Evolutionary conservation across 2,113 vertebrate genomes (phyloP).

Genomic region (Otocyon megalotis): DNA sequence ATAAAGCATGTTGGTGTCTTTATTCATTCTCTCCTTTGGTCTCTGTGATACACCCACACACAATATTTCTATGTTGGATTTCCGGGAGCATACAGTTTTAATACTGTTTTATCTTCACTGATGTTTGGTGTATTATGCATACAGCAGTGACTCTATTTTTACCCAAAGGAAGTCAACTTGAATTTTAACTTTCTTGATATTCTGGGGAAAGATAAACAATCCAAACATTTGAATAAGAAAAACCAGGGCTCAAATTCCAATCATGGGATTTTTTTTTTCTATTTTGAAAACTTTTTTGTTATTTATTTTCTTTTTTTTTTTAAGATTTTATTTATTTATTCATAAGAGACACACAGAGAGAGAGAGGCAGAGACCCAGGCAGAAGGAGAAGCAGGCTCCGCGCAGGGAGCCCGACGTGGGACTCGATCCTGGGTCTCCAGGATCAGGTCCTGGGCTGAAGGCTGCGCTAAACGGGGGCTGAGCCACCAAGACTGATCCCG

Average conservation of each 20-base stretch:
- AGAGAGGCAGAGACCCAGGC: too few species aligned
- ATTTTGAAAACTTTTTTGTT: too few species aligned
- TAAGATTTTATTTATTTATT: too few species aligned
- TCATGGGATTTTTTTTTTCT: too few species aligned
- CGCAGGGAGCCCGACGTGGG: too few species aligned
- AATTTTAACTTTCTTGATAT: not conserved
- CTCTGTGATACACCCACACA: not conserved
- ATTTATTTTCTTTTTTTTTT: too few species aligned
- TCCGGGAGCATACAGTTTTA: not conserved
- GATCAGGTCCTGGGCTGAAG: too few species aligned
- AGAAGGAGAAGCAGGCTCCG: too few species aligned
- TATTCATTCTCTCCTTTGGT: not conserved
- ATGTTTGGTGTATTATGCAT: not conserved
- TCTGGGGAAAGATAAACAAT: not conserved
- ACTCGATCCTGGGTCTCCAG: too few species aligned
- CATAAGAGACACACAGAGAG: too few species aligned
- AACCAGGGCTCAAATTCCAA: not conserved
- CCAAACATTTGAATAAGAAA: slow-evolving; percentile 18
- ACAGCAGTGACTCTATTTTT: not conserved
- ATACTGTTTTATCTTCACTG: not conserved
- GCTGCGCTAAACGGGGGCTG: too few species aligned
- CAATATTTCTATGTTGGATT: not conserved
- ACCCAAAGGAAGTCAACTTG: not conserved
- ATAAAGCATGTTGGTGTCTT: not conserved
- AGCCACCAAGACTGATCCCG: too few species aligned